These are phyloP conservation scores for Halictus quadricinctus DNA, from an alignment of 2,888 invertebrate species.

Conservation along the genomic window DNA sequence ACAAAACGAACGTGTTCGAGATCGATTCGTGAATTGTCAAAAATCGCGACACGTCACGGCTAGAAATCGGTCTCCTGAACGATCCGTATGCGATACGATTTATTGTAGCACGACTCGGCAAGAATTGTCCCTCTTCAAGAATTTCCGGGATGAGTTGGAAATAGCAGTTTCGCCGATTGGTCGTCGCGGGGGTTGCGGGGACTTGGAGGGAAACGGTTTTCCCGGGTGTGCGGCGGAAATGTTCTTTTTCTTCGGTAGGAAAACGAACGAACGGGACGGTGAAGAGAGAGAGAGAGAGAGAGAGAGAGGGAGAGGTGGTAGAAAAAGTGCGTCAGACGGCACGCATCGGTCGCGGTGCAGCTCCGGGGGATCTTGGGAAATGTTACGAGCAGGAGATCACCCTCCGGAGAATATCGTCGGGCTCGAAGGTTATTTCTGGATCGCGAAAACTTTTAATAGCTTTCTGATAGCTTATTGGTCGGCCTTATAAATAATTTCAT, in stretches of 20 bases:
- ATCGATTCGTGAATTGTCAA: neutral
- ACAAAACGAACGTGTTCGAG: neutral
- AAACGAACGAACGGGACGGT: slow-evolving; percentile 24
- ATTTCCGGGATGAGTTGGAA: slow-evolving; percentile 21
- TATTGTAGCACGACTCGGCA: no score
- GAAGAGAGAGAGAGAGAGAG: slow-evolving; percentile 20
- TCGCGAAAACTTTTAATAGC: slow-evolving; percentile 77
- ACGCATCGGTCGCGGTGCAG: slow-evolving; percentile 50
- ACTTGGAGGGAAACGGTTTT: slow-evolving; percentile 11
- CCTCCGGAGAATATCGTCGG: slow-evolving; percentile 65
- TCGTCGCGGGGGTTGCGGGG: neutral
- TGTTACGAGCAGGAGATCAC: slow-evolving; percentile 64
- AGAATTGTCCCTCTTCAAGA: slow-evolving; percentile 6
- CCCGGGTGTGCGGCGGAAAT: slow-evolving; percentile 38
- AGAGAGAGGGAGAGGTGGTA: slow-evolving; percentile 21
- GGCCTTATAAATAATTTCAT: slow-evolving; percentile 75
- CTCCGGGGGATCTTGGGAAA: slow-evolving; percentile 47
- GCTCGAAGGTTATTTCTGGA: slow-evolving; percentile 72
- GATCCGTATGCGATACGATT: no score
- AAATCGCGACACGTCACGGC: neutral
- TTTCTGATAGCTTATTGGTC: slow-evolving; percentile 75
- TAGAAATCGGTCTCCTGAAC: no score
- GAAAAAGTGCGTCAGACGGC: slow-evolving; percentile 52
- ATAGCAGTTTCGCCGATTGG: slow-evolving; percentile 13
- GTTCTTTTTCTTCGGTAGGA: slow-evolving; percentile 34